Conservation (phyloP, 2,797 vertebrate genomes). For the Sus cebifrons region DNA sequence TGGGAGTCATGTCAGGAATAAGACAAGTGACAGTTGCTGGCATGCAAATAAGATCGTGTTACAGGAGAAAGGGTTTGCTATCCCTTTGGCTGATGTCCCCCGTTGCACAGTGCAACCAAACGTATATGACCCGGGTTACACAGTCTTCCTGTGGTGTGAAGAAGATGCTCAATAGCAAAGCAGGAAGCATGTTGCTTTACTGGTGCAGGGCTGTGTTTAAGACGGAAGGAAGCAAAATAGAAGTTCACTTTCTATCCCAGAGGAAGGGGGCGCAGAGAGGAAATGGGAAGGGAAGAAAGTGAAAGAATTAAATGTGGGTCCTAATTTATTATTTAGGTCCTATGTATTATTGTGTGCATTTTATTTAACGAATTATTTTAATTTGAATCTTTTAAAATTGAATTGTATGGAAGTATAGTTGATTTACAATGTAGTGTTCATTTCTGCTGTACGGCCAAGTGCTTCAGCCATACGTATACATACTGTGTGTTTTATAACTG, state of each 20-base stretch:
- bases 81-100: neutral
- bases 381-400: no score
- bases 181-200: neutral
- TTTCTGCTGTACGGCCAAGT: no score
- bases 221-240: conserved; percentile 16
- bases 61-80: neutral
- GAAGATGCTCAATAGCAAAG: neutral
- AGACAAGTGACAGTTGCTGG: neutral
- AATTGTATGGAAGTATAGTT: no score
- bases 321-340: neutral
- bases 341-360: no score
- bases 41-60: neutral
- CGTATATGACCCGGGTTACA: neutral
- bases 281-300: neutral
- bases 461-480: no score
- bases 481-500: neutral
- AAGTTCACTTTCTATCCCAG: neutral
- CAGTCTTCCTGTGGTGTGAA: neutral
- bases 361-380: no score
- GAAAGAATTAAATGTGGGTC: neutral
- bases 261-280: neutral
- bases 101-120: neutral
- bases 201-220: neutral
- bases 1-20: neutral
- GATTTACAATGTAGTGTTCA: no score